Conservation (phyloP, 1,140 invertebrate species). For the Diachasmimorpha longicaudata region DNA sequence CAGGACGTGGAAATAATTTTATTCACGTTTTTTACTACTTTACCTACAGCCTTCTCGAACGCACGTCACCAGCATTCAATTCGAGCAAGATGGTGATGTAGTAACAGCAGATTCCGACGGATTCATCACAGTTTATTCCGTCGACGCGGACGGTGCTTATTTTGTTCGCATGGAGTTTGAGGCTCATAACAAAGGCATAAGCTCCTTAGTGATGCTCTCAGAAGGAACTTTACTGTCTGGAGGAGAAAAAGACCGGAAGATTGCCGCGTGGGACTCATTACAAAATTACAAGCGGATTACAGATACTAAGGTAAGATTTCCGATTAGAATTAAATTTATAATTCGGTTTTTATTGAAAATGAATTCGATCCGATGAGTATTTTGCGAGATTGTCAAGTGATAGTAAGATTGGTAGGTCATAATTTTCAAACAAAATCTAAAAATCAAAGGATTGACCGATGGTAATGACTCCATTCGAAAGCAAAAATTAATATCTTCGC, state of each 20-base stretch:
- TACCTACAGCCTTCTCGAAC: conserved; percentile 76
- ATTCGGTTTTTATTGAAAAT: too few relatives aligned
- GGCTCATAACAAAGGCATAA: conserved; percentile 86
- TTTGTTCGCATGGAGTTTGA: conserved; percentile 88
- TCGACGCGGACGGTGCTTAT: conserved; percentile 86
- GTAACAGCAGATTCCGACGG: conserved; percentile 94
- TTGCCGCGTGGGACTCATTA: conserved; percentile 89
- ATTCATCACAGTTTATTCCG: conserved; percentile 91
- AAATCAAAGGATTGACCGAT: too few relatives aligned
- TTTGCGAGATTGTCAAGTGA: too few relatives aligned
- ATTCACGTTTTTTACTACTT: neutral
- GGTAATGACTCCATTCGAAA: too few relatives aligned
- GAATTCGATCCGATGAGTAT: too few relatives aligned
- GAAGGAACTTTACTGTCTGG: conserved; percentile 89
- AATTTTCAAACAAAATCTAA: too few relatives aligned
- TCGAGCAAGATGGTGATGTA: conserved; percentile 91
- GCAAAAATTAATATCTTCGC: too few relatives aligned
- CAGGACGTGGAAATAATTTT: too few relatives aligned
- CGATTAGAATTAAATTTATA: too few relatives aligned
- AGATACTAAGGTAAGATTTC: conserved; percentile 76
- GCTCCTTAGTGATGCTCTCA: conserved; percentile 83
- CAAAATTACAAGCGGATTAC: conserved; percentile 91
- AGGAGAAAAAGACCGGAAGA: conserved; percentile 87
- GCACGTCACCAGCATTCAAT: conserved; percentile 84
- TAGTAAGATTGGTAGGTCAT: too few relatives aligned